phyloP scores from a whole-genome alignment of 2,113 vertebrate species.

The Microcebus griseorufus region DNA sequence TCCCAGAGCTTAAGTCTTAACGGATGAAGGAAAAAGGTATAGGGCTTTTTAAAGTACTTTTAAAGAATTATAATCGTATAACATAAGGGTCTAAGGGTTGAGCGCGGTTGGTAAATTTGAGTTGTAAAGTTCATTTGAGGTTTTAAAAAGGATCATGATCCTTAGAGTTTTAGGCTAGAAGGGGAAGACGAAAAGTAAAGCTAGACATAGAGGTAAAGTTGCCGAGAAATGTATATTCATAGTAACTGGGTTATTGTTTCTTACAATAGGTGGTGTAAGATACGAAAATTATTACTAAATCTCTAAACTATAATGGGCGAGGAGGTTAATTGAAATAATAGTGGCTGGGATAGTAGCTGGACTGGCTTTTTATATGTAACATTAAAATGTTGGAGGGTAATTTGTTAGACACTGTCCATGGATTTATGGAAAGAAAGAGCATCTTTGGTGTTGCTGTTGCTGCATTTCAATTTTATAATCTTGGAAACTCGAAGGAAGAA shows the following conservation, averaged over 20 bases:
- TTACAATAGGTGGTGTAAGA: not conserved
- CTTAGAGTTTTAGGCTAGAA: not conserved
- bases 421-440: not conserved
- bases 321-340: not conserved
- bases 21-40: constrained; percentile 72
- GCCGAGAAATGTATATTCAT: not conserved
- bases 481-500: not conserved
- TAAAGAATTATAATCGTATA: not conserved
- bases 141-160: not conserved
- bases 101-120: not conserved
- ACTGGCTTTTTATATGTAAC: not conserved
- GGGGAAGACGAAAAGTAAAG: not conserved
- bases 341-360: not conserved
- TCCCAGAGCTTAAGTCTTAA: constrained; percentile 27
- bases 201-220: not conserved
- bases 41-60: constrained; percentile 56
- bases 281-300: not conserved
- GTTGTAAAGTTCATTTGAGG: not conserved
- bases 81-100: not conserved
- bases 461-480: not conserved
- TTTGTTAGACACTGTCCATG: not conserved
- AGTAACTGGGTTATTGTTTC: not conserved
- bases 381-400: not conserved
- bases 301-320: not conserved
- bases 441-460: not conserved